Conservation (phyloP, 2,888 invertebrate genomes). For the Drosophila subquinaria region DNA sequence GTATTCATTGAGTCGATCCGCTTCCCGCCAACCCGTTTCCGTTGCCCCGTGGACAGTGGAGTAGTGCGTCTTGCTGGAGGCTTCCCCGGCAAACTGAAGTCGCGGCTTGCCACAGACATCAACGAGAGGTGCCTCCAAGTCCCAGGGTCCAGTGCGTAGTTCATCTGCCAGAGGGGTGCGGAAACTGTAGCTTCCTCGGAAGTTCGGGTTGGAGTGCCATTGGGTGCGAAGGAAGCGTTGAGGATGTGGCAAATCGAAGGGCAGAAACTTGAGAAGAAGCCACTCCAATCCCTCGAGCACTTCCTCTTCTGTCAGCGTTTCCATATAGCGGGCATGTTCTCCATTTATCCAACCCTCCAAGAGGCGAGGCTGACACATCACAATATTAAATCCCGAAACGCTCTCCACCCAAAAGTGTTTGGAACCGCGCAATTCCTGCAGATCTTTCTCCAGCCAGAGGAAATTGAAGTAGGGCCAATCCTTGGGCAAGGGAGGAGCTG, state of each 20-base stretch:
- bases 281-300: constrained; percentile 70
- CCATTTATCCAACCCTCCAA: constrained; percentile 90
- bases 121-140: constrained; percentile 87
- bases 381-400: constrained; percentile 88
- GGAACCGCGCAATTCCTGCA: constrained; percentile 64
- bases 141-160: constrained; percentile 86
- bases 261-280: constrained; percentile 76
- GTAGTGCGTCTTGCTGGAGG: constrained; percentile 88
- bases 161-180: constrained; percentile 87
- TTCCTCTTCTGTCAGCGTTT: constrained; percentile 87
- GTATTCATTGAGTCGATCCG: constrained; percentile 87
- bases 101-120: constrained; percentile 85
- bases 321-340: constrained; percentile 87
- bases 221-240: constrained; percentile 86
- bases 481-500: constrained; percentile 86
- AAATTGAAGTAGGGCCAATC: constrained; percentile 86
- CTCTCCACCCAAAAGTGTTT: constrained; percentile 87
- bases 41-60: constrained; percentile 91
- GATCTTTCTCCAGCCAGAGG: constrained; percentile 87
- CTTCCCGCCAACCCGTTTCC: constrained; percentile 91
- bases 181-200: constrained; percentile 89
- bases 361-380: constrained; percentile 87
- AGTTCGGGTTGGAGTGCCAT: constrained; percentile 88
- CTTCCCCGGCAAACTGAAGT: constrained; percentile 90
- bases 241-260: constrained; percentile 68